Percentiles rank a stretch among this genome's conserved stretches.
These are phyloP conservation scores for Neomicropteryx cornuta DNA, from an alignment of 1,140 invertebrate genomes.

Conservation along the genomic window DNA sequence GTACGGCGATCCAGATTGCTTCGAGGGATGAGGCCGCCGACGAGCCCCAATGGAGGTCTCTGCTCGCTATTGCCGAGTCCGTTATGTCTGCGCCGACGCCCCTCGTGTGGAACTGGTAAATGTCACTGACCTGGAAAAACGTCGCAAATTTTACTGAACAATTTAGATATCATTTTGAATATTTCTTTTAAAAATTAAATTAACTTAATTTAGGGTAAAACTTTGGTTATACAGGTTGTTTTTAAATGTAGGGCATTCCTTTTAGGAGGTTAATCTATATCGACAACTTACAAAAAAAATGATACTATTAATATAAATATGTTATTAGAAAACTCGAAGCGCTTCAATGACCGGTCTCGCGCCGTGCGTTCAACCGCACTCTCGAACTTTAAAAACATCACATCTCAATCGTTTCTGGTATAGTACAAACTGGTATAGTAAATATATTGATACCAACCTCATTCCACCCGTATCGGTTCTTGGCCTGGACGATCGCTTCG, in stretches of 20 bases:
- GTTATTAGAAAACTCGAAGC: slow-evolving; percentile 1
- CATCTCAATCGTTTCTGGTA: background rate
- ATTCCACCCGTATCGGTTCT: slow-evolving; percentile 62
- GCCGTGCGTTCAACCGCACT: too few relatives aligned
- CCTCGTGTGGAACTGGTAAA: slow-evolving; percentile 50
- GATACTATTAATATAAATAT: background rate
- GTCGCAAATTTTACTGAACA: background rate
- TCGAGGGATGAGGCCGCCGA: too few relatives aligned
- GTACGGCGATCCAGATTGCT: too few relatives aligned
- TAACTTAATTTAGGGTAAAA: background rate
- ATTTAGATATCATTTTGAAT: too few relatives aligned
- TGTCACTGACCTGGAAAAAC: slow-evolving; percentile 44
- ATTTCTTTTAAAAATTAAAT: slow-evolving; percentile 10
- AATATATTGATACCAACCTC: slow-evolving; percentile 36
- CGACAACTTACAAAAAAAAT: too few relatives aligned
- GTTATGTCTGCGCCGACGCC: too few relatives aligned
- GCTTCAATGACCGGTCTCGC: background rate
- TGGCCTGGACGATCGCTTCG: slow-evolving; percentile 58
- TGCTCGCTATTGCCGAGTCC: too few relatives aligned
- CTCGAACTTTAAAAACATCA: too few relatives aligned
- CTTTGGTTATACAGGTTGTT: background rate
- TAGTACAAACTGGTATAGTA: background rate
- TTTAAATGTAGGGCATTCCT: background rate
- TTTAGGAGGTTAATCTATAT: background rate
- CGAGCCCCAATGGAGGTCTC: too few relatives aligned